A percentile compares a stretch with the other conserved stretches of the same genome.
These are phyloP conservation scores for Reticulitermes lucifugus DNA, from an alignment of 2,888 invertebrate species.

Conservation along the genomic window DNA sequence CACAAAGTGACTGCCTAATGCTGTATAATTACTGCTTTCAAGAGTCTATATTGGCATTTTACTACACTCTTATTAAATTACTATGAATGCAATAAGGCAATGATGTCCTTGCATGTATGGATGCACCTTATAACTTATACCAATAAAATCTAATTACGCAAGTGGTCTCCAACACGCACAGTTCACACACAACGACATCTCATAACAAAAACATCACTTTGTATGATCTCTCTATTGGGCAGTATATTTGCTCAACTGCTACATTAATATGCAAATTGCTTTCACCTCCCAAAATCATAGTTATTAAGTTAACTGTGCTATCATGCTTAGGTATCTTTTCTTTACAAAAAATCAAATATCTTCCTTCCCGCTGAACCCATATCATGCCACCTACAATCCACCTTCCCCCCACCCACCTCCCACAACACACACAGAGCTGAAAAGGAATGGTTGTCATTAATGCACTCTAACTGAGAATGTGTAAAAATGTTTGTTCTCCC, in stretches of 20 bases:
- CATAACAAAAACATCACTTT: slow-evolving; percentile 6
- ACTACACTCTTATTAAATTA: too few relatives aligned
- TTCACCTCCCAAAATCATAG: not conserved
- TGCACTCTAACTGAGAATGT: not conserved
- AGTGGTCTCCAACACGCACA: slow-evolving; percentile 33
- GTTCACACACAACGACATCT: not conserved
- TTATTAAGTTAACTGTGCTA: not conserved
- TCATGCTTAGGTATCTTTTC: slow-evolving; percentile 34
- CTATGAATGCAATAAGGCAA: too few relatives aligned
- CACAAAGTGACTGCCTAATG: not conserved
- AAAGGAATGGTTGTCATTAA: slow-evolving; percentile 46
- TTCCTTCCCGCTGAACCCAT: slow-evolving; percentile 20
- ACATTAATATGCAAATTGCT: not conserved
- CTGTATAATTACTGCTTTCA: too few relatives aligned
- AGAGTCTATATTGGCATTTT: too few relatives aligned
- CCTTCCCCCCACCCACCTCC: slow-evolving; percentile 33
- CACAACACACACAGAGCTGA: slow-evolving; percentile 38
- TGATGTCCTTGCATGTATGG: too few relatives aligned
- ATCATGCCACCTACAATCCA: slow-evolving; percentile 42
- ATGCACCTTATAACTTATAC: too few relatives aligned
- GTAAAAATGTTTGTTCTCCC: slow-evolving; percentile 35
- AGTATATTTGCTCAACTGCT: slow-evolving; percentile 17
- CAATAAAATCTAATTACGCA: not conserved
- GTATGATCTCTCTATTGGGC: slow-evolving; percentile 12
- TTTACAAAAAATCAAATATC: slow-evolving; percentile 6